A percentile compares a stretch with the other conserved stretches of the same genome.
These are phyloP conservation scores for Lophius americanus DNA, from an alignment of 2,797 vertebrate genomes.

Conservation along the genomic window DNA sequence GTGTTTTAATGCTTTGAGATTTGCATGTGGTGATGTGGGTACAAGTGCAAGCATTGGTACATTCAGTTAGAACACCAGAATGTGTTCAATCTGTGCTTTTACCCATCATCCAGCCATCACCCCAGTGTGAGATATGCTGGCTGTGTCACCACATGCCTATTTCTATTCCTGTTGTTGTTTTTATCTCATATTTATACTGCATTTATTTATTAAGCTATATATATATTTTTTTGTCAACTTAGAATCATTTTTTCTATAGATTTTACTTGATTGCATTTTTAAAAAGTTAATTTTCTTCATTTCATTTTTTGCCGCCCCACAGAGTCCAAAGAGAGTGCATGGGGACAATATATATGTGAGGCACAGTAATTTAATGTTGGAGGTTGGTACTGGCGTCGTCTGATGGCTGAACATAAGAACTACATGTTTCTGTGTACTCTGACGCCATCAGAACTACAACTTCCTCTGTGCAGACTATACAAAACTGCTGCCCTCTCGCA, in stretches of 20 bases:
- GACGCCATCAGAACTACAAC: constrained; percentile 71
- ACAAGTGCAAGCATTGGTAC: background rate
- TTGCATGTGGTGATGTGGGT: constrained; percentile 26
- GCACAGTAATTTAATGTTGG: constrained; percentile 99
- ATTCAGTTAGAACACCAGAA: background rate
- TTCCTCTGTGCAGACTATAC: constrained; percentile 81
- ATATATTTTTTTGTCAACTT: background rate
- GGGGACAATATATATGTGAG: constrained; percentile 99
- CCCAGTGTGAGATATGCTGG: constrained; percentile 24
- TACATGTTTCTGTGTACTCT: constrained; percentile 69
- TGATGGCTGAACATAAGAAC: constrained; percentile 64
- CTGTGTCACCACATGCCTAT: background rate
- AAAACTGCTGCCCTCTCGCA: constrained; percentile 82
- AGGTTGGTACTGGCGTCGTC: constrained; percentile 91
- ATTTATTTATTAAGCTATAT: background rate
- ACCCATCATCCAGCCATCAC: constrained; percentile 28
- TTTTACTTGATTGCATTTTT: constrained; percentile 5
- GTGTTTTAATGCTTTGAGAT: constrained; percentile 20
- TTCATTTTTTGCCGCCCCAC: constrained; percentile 79
- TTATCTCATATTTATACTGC: background rate
- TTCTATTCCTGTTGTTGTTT: background rate
- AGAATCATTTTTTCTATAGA: background rate
- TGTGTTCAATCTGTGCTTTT: constrained; percentile 33
- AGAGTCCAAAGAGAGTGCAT: constrained; percentile 97
- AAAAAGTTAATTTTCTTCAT: constrained; percentile 32